Evolutionary conservation across 2,888 invertebrate genomes (phyloP).

Genomic region (Xestobium rufovillosum): DNA sequence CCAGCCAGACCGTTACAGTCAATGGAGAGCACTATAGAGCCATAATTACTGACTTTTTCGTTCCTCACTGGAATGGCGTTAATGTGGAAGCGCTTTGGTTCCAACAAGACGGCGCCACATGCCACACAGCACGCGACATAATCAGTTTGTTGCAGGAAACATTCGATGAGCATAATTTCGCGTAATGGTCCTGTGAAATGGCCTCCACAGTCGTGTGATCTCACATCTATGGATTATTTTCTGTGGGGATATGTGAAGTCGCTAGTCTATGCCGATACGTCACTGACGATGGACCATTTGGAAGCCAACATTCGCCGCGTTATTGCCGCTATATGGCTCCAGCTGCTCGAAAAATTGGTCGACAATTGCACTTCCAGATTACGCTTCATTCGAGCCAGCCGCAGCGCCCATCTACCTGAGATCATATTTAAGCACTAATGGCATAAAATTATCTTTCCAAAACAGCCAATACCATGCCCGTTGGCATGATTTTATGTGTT

Average conservation of each 20-base stretch:
- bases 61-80: conserved; percentile 14
- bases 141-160: conserved; percentile 20
- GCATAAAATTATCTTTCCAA: conserved; percentile 9
- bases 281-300: conserved; percentile 9
- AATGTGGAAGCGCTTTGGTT: too few relatives aligned
- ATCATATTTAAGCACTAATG: conserved; percentile 4
- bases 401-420: conserved; percentile 4
- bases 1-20: too few relatives aligned
- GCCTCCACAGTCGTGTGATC: conserved; percentile 19
- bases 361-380: conserved; percentile 14
- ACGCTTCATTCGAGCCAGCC: conserved; percentile 6
- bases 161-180: conserved; percentile 1
- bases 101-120: too few relatives aligned
- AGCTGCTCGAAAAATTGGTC: conserved; percentile 13
- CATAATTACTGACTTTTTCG: conserved; percentile 15
- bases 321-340: conserved; percentile 14
- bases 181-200: conserved; percentile 24
- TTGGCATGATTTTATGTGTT: conserved; percentile 1
- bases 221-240: conserved; percentile 4
- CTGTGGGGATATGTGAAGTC: too few relatives aligned
- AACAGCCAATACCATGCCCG: too few relatives aligned
- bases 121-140: conserved; percentile 18
- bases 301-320: conserved; percentile 10
- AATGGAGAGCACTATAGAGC: conserved; percentile 10
- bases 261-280: too few relatives aligned